A percentile compares a stretch with the other conserved stretches of the same genome.
These are phyloP conservation scores for Pseudopodoces humilis DNA, from an alignment of 2,113 vertebrate species.

Conservation along the genomic window DNA sequence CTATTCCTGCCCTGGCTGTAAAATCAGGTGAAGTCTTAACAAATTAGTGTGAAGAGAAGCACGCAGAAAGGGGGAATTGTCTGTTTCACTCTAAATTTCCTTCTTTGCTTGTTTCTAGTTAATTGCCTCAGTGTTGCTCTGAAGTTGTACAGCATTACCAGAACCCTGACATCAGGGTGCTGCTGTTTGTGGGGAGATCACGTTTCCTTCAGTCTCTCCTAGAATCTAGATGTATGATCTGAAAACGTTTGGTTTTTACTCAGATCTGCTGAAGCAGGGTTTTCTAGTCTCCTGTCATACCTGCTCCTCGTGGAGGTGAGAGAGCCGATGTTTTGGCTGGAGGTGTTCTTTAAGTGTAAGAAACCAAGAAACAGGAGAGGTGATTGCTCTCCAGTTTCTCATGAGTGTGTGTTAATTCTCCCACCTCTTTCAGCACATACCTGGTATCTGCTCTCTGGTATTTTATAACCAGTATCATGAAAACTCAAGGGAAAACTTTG, in stretches of 20 bases:
- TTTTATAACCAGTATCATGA: slow-evolving; percentile 27
- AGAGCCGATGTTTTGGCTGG: neutral
- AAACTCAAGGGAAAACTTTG: slow-evolving; percentile 16
- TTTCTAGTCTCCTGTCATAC: neutral
- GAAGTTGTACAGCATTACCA: neutral
- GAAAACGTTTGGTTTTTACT: neutral
- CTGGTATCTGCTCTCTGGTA: slow-evolving; percentile 13
- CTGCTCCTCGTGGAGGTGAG: neutral
- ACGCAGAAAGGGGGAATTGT: neutral
- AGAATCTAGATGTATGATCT: neutral
- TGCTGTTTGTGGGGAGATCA: neutral
- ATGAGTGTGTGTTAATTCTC: neutral
- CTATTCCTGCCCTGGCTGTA: neutral
- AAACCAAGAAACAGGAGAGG: neutral
- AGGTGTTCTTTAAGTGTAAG: neutral
- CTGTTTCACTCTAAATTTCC: neutral
- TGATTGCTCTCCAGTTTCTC: neutral
- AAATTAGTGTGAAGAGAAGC: neutral
- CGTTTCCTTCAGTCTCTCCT: neutral
- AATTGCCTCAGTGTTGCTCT: neutral
- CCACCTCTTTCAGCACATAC: neutral
- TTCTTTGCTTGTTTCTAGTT: neutral
- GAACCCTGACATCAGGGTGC: neutral
- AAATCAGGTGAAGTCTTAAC: neutral
- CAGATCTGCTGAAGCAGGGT: neutral